phyloP scores from a whole-genome alignment of 2,888 invertebrate species.

The Amiota communis region DNA sequence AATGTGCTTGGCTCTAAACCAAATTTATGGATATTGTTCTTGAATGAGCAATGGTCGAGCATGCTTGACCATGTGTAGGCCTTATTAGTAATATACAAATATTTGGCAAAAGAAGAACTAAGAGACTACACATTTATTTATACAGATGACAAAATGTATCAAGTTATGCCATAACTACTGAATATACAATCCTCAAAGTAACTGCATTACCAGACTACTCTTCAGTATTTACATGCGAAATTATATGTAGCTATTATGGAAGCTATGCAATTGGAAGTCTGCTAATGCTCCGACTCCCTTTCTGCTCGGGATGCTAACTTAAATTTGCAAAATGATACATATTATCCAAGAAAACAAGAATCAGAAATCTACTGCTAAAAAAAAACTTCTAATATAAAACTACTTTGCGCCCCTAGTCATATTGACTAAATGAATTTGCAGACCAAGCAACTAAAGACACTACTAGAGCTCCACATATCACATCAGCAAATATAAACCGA shows the following conservation, averaged over 20 bases:
- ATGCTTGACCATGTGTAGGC: too few species aligned
- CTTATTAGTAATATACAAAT: too few species aligned
- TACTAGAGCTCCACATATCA: not conserved
- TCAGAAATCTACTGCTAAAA: not conserved
- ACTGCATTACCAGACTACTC: not conserved
- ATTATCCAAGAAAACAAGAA: not conserved
- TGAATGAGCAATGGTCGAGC: too few species aligned
- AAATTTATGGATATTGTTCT: too few species aligned
- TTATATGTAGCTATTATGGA: not conserved
- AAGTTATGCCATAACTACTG: conserved; percentile 42
- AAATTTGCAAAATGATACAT: not conserved
- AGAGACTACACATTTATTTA: conserved; percentile 24
- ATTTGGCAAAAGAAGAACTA: too few species aligned
- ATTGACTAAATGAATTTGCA: not conserved
- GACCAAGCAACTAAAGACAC: too few species aligned
- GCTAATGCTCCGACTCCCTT: not conserved
- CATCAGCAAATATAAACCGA: not conserved
- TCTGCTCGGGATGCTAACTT: not conserved
- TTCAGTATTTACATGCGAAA: conserved; percentile 1
- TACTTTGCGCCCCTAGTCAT: not conserved
- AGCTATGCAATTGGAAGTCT: not conserved
- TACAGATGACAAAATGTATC: not conserved
- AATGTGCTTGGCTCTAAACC: too few species aligned
- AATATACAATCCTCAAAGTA: not conserved
- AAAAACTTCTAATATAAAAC: not conserved